These are phyloP conservation scores for Hirtodrosophila histrioides DNA, from an alignment of 2,888 invertebrate genomes.

Conservation along the genomic window DNA sequence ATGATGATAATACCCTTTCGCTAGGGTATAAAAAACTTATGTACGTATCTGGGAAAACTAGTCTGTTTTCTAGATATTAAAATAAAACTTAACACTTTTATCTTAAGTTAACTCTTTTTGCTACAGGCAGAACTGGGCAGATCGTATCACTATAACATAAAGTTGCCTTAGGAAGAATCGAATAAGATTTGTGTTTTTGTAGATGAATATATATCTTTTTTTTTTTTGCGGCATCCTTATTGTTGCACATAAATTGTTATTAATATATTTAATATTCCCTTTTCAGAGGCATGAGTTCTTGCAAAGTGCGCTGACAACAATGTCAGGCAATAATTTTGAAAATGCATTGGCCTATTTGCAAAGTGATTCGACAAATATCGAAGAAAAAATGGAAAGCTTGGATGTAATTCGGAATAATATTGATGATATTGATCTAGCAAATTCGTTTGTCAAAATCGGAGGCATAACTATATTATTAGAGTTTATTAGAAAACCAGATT, in stretches of 20 bases:
- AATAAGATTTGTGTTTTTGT: no score
- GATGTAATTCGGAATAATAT: slow-evolving; percentile 58
- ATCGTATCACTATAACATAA: no score
- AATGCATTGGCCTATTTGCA: slow-evolving; percentile 50
- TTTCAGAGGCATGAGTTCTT: slow-evolving; percentile 44
- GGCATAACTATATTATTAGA: slow-evolving; percentile 46
- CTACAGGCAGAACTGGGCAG: no score
- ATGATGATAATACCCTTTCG: no score
- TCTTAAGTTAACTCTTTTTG: no score
- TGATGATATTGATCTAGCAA: slow-evolving; percentile 64
- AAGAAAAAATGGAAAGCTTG: slow-evolving; percentile 48
- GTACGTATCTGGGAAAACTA: no score
- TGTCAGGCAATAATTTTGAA: slow-evolving; percentile 55
- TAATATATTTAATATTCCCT: neutral
- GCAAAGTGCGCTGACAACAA: slow-evolving; percentile 50
- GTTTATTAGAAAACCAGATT: slow-evolving; percentile 80
- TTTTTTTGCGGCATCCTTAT: no score
- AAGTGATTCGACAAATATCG: slow-evolving; percentile 23
- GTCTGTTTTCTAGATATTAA: no score
- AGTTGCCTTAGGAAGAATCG: no score
- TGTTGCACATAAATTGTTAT: neutral
- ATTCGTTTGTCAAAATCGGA: slow-evolving; percentile 62
- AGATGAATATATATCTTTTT: no score
- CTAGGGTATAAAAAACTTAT: no score
- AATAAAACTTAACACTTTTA: no score